Conservation (phyloP, 2,797 vertebrate species). For the Gila robusta region DNA sequence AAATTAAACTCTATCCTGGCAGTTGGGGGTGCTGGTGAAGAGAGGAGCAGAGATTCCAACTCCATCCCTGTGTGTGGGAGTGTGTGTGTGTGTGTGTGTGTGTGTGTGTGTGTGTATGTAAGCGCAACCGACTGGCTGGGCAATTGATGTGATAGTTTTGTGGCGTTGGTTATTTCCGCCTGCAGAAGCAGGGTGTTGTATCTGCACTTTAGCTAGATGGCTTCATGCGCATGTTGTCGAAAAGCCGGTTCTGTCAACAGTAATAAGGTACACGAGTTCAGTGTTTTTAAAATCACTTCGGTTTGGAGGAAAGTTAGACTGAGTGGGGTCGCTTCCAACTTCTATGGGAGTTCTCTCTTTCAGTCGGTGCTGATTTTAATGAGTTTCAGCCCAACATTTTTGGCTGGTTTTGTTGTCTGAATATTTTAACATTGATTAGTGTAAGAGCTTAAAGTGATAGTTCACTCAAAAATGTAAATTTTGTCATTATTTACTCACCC, state of each 20-base stretch:
- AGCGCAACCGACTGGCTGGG: constrained; percentile 51
- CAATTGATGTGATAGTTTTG: constrained; percentile 61
- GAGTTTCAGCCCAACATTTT: constrained; percentile 31
- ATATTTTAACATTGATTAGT: constrained; percentile 28
- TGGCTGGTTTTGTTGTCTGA: constrained; percentile 12
- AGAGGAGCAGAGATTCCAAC: constrained; percentile 51
- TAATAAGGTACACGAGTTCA: constrained; percentile 40
- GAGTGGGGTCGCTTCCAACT: constrained; percentile 35
- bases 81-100: constrained; percentile 37
- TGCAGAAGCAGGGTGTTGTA: constrained; percentile 46
- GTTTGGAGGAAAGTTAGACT: constrained; percentile 15
- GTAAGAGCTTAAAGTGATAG: background rate
- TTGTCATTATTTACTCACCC: background rate
- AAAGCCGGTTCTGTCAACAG: constrained; percentile 45
- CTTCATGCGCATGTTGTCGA: constrained; percentile 49
- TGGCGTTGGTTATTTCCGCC: constrained; percentile 52
- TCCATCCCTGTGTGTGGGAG: constrained; percentile 24
- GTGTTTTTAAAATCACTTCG: constrained; percentile 32
- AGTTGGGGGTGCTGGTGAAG: constrained; percentile 60
- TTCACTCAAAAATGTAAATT: background rate
- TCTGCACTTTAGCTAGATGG: constrained; percentile 44
- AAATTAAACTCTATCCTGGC: constrained; percentile 75
- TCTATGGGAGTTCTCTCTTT: constrained; percentile 31
- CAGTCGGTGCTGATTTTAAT: constrained; percentile 32
- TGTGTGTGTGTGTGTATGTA: constrained; percentile 37